These are phyloP conservation scores for Tetanocera ferruginea DNA, from an alignment of 2,888 invertebrate species.

Conservation along the genomic window DNA sequence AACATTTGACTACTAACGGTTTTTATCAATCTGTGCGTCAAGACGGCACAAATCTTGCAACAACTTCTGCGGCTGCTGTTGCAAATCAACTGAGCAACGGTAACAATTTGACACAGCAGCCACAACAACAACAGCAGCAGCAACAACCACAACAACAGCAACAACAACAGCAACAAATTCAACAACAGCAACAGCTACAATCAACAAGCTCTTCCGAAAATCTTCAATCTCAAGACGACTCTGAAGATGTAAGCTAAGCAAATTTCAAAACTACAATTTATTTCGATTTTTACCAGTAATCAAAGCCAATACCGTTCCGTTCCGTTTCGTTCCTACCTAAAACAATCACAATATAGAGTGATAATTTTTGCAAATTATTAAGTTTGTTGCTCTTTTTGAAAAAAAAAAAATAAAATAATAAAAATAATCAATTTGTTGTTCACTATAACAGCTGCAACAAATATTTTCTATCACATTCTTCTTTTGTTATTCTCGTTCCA, in stretches of 20 bases:
- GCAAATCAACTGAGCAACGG: slow-evolving; percentile 52
- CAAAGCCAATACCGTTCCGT: neutral
- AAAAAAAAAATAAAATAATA: slow-evolving; percentile 1
- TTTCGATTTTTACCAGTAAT: neutral
- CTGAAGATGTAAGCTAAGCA: slow-evolving; percentile 62
- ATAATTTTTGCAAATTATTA: neutral
- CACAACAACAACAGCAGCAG: slow-evolving; percentile 49
- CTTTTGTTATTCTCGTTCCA: slow-evolving; percentile 36
- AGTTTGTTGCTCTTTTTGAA: slow-evolving; percentile 16
- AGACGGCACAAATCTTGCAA: slow-evolving; percentile 56
- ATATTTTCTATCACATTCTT: slow-evolving; percentile 16
- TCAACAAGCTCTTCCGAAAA: slow-evolving; percentile 67
- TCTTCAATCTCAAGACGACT: slow-evolving; percentile 67
- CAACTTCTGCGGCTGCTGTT: slow-evolving; percentile 57
- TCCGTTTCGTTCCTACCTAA: neutral
- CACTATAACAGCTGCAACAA: slow-evolving; percentile 40
- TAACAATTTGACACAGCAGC: slow-evolving; percentile 44
- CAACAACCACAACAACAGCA: slow-evolving; percentile 53
- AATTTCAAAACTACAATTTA: neutral
- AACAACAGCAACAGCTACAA: slow-evolving; percentile 57
- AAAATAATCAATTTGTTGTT: slow-evolving; percentile 8
- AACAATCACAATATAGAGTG: neutral
- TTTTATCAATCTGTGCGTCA: slow-evolving; percentile 67
- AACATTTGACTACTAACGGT: slow-evolving; percentile 68
- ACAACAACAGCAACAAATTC: slow-evolving; percentile 58